Evolutionary conservation across 2,113 vertebrate species (phyloP), one percentile per base, ranked within the genome.

Genomic region (Butorides virescens): DNA sequence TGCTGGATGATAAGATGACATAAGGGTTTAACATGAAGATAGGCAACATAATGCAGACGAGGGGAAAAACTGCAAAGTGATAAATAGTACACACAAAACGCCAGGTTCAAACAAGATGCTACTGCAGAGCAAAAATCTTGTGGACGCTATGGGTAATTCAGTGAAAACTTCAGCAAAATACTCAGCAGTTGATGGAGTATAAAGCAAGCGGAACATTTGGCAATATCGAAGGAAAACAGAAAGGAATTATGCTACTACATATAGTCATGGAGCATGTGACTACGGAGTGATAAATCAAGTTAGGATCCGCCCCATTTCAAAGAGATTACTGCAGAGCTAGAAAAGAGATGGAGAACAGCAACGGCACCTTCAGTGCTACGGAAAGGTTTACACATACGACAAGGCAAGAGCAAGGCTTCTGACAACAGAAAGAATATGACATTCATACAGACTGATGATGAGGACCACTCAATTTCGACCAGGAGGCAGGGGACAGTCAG

Each of bases 131-230:
- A 80, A 86, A 59, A 59, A 80, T 47, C 61, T 47, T 44, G 18
- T 14, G 27, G 30, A 73, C n/a, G 62, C 58, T 34, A 65, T 1
- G 8, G 22, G 34, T 13, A 93, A 81, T 81, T 91, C 0, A 0
- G 11, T 21, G 16, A 62, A 73, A 70, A 58, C 16, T 73, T 65
- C 72, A 59, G 59, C 73, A 94, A 87, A 89, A 94, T 29, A 61
- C 36, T 79, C 62, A 74, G 70, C 36, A 86, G 49, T 1, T 73
- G 79, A 86, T n/a, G 12, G 63, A 74, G 19, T 67, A 84, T 21
- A 46, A 91, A 81, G 76, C 32, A 91, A 93, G 70, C 11, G 87
- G 66, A 91, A 74, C 50, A 78, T 30, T 15, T 91, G 50, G 25
- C 47, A 90, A 13, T 59, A 91, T 26, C 17, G 5, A 77, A 89